Evolutionary conservation across 1,140 invertebrate species (phyloP).

Genomic region (Protaetia brevitarsis): DNA sequence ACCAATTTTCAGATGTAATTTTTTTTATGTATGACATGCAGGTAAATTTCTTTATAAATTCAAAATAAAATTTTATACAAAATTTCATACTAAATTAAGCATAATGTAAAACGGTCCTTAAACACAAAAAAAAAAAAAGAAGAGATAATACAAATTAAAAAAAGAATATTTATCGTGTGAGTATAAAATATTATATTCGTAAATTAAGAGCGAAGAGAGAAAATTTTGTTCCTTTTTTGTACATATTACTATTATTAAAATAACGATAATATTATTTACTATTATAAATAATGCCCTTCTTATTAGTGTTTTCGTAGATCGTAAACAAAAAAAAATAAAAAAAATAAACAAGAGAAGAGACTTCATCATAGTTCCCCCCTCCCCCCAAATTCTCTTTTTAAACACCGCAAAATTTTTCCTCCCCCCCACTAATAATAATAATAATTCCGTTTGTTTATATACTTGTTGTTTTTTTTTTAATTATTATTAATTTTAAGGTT

Average conservation of each 20-base stretch:
- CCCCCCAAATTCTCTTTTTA: too few species aligned
- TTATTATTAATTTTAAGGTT: slow-evolving; percentile 23
- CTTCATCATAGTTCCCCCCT: too few species aligned
- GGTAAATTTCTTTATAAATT: too few species aligned
- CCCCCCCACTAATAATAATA: not conserved
- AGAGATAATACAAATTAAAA: too few species aligned
- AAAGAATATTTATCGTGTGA: slow-evolving; percentile 41
- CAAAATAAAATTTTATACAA: too few species aligned
- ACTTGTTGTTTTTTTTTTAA: slow-evolving; percentile 28
- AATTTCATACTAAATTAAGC: too few species aligned
- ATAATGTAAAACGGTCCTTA: too few species aligned
- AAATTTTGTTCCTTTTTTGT: slow-evolving; percentile 49
- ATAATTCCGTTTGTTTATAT: slow-evolving; percentile 5
- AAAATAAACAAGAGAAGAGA: too few species aligned
- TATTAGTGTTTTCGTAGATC: slow-evolving; percentile 3
- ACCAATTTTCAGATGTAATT: too few species aligned
- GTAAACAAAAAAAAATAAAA: not conserved
- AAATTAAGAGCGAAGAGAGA: slow-evolving; percentile 37
- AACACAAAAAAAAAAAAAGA: slow-evolving; percentile 48
- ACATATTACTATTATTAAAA: slow-evolving; percentile 41
- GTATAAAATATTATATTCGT: slow-evolving; percentile 22
- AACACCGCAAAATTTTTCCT: slow-evolving; percentile 8
- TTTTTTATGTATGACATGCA: too few species aligned
- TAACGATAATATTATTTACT: too few species aligned
- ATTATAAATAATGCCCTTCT: too few species aligned